Conservation (phyloP, 2,113 vertebrate genomes). For the Tylochromis polylepis region DNA sequence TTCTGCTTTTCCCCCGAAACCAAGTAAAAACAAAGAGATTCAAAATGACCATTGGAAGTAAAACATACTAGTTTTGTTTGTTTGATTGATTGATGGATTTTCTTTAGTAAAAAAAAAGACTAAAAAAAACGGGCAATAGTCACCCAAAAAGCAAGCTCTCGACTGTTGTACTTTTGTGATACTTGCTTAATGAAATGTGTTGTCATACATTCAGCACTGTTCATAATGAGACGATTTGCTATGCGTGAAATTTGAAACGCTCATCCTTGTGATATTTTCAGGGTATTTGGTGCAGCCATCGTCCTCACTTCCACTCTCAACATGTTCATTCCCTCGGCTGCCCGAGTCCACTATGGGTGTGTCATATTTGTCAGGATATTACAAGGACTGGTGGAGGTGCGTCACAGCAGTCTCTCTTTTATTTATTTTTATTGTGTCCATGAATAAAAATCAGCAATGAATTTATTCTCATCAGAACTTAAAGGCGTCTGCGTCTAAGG, state of each 20-base stretch:
- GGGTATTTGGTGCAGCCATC: constrained; percentile 96
- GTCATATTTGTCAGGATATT: constrained; percentile 97
- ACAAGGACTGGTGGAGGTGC: constrained; percentile 91
- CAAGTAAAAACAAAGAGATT: background rate
- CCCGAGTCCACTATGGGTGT: constrained; percentile 90
- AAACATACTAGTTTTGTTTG: background rate
- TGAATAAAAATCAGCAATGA: background rate
- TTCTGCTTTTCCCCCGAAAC: background rate
- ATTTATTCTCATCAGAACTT: background rate
- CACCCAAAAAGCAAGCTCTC: background rate
- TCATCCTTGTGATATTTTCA: constrained; percentile 57
- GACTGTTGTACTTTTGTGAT: background rate
- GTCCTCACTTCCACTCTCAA: constrained; percentile 92
- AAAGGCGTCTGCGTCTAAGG: background rate
- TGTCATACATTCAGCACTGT: background rate
- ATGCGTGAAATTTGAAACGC: background rate
- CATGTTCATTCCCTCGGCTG: constrained; percentile 96
- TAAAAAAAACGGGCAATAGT: background rate
- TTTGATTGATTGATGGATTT: background rate
- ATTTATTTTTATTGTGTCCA: background rate
- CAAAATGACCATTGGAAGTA: background rate
- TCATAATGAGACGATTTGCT: background rate
- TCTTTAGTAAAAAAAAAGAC: background rate
- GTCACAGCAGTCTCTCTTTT: background rate
- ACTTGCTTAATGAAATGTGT: background rate